These are phyloP conservation scores for Zaprionus lachaisei DNA, from an alignment of 1,140 invertebrate species.

Conservation along the genomic window DNA sequence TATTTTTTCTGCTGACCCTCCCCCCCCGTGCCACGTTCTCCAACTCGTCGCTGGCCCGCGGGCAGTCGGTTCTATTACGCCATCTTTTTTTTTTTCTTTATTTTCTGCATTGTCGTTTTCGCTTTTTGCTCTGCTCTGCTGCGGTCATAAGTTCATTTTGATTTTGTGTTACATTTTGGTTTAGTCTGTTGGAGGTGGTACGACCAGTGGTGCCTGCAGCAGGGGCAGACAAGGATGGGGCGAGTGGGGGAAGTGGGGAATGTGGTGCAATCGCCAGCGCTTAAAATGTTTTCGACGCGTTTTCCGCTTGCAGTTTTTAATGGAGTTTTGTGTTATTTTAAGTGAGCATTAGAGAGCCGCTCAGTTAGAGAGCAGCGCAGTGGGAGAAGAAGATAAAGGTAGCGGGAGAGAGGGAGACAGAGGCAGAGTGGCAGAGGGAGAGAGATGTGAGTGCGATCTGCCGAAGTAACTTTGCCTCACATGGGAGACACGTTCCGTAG, in stretches of 20 bases:
- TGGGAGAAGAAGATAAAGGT: conserved; percentile 22
- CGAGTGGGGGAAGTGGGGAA: not conserved
- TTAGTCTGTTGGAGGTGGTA: conserved; percentile 56
- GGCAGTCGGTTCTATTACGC: not conserved
- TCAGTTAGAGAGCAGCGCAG: not conserved
- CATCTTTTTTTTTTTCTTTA: conserved; percentile 22
- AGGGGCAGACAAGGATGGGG: conserved; percentile 16
- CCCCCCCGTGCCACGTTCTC: not conserved
- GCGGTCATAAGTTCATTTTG: conserved; percentile 82
- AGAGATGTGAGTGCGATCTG: not conserved
- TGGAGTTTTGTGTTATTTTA: conserved; percentile 81
- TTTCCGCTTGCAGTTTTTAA: conserved; percentile 78
- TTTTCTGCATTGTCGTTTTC: conserved; percentile 13
- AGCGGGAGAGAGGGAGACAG: not conserved
- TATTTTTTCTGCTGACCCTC: conserved; percentile 35
- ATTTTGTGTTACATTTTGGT: conserved; percentile 81
- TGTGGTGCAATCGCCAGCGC: conserved; percentile 64
- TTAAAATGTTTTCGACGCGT: conserved; percentile 75
- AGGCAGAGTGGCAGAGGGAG: not conserved
- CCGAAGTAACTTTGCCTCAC: conserved; percentile 14
- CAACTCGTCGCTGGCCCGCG: conserved; percentile 1
- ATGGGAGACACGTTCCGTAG: conserved; percentile 25
- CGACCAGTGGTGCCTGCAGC: conserved; percentile 53
- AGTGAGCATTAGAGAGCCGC: conserved; percentile 66
- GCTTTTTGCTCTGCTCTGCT: conserved; percentile 38